These are phyloP conservation scores for Sinodicranocentrus sp. DNA, from an alignment of 2,888 invertebrate genomes.

Conservation along the genomic window DNA sequence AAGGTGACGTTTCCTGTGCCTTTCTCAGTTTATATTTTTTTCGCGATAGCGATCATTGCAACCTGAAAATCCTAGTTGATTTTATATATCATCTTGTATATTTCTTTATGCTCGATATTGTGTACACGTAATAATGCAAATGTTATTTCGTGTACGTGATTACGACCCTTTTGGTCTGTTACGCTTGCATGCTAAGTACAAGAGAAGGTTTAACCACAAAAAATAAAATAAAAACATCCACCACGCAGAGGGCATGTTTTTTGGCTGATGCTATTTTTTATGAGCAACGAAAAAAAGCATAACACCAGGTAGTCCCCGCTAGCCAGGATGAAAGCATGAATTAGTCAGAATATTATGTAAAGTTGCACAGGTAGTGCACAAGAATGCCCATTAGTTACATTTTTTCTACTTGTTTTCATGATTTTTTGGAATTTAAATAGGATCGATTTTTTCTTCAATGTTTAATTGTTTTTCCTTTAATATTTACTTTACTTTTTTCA, in stretches of 20 bases:
- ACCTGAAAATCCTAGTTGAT: constrained; percentile 35
- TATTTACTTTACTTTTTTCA: not conserved
- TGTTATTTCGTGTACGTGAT: constrained; percentile 47
- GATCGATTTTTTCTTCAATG: constrained; percentile 34
- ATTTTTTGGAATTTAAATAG: constrained; percentile 36
- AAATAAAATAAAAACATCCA: not conserved
- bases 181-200: not conserved
- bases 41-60: constrained; percentile 54
- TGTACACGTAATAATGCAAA: constrained; percentile 41
- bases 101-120: constrained; percentile 1
- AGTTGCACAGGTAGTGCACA: constrained; percentile 36
- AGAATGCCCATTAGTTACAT: constrained; percentile 33
- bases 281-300: not conserved
- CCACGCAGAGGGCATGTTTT: not conserved
- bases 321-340: not conserved
- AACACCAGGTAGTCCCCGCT: not conserved
- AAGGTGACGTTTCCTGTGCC: constrained; percentile 68
- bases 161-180: constrained; percentile 2
- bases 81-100: constrained; percentile 8
- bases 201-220: not conserved
- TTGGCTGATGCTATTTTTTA: not conserved
- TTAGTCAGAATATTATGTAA: not conserved
- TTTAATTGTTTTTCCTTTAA: constrained; percentile 22
- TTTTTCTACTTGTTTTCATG: constrained; percentile 20
- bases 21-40: constrained; percentile 62